A percentile compares a stretch with the other conserved stretches of the same genome.
Conservation (phyloP, 1,140 invertebrate genomes). For the Tetragnatha versicolor region DNA sequence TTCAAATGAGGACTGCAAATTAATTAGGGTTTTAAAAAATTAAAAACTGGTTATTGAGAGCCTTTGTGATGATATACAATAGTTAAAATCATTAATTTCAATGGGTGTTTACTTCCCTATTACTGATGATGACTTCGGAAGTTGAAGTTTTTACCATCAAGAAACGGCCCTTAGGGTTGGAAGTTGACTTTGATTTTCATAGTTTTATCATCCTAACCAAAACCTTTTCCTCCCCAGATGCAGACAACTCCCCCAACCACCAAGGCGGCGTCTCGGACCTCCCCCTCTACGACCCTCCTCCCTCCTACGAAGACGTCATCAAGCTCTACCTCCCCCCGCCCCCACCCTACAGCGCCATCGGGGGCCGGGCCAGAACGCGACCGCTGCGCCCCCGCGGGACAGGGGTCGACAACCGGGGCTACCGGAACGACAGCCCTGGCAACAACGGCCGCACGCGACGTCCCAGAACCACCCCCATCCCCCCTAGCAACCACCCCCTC, state of each 20-base stretch:
- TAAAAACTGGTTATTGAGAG: too few species aligned
- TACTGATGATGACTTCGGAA: too few species aligned
- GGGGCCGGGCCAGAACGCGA: constrained; percentile 2
- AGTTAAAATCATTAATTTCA: too few species aligned
- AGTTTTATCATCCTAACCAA: too few species aligned
- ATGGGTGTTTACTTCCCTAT: too few species aligned
- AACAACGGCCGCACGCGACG: constrained; percentile 17
- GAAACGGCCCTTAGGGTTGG: too few species aligned
- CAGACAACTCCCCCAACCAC: constrained; percentile 35
- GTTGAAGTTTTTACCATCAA: too few species aligned
- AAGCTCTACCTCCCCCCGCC: constrained; percentile 56
- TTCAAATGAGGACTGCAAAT: too few species aligned
- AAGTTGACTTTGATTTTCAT: too few species aligned
- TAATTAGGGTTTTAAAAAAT: too few species aligned
- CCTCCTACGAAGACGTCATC: constrained; percentile 57
- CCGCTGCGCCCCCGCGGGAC: background rate
- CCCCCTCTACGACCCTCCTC: constrained; percentile 56
- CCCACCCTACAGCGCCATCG: constrained; percentile 51
- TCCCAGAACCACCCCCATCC: background rate
- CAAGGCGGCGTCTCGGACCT: constrained; percentile 4
- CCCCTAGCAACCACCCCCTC: constrained; percentile 6
- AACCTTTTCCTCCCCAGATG: constrained; percentile 14
- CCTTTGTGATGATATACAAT: too few species aligned
- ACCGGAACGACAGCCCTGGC: constrained; percentile 40
- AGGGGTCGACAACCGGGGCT: constrained; percentile 39